phyloP scores from a whole-genome alignment of 37 sponge, comb jelly and placozoan genomes.

The Tethya wilhelma region DNA sequence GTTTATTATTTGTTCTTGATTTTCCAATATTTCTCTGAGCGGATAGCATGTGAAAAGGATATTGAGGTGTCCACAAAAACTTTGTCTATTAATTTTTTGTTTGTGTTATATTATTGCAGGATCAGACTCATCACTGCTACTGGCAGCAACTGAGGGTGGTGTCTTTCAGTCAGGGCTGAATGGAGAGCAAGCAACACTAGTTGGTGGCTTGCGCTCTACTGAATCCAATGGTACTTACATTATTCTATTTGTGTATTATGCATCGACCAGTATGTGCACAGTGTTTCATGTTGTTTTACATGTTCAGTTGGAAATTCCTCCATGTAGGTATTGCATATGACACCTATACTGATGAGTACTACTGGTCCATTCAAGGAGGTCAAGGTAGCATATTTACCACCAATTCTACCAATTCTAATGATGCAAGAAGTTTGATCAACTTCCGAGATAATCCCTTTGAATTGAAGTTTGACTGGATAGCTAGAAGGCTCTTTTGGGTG shows the following conservation, averaged over 20 bases:
- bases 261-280: background rate
- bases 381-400: background rate
- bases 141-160: background rate
- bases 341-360: slow-evolving; percentile 1
- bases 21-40: background rate
- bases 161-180: background rate
- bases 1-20: background rate
- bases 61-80: too few species aligned
- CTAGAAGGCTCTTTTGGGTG: slow-evolving; percentile 48
- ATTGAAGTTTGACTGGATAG: slow-evolving; percentile 45
- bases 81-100: too few species aligned
- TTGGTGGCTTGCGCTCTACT: background rate
- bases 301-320: background rate
- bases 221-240: background rate
- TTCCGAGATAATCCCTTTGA: slow-evolving; percentile 8
- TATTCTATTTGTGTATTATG: background rate
- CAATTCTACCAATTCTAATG: too few species aligned
- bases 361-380: slow-evolving; percentile 9
- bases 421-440: background rate
- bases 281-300: background rate
- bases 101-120: too few species aligned
- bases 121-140: too few species aligned
- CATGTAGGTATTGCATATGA: slow-evolving; percentile 42
- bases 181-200: background rate
- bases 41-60: background rate